A percentile compares a stretch with the other conserved stretches of the same genome.
phyloP scores from a whole-genome alignment of 2,888 invertebrate species.

The Lottia gigantea region DNA sequence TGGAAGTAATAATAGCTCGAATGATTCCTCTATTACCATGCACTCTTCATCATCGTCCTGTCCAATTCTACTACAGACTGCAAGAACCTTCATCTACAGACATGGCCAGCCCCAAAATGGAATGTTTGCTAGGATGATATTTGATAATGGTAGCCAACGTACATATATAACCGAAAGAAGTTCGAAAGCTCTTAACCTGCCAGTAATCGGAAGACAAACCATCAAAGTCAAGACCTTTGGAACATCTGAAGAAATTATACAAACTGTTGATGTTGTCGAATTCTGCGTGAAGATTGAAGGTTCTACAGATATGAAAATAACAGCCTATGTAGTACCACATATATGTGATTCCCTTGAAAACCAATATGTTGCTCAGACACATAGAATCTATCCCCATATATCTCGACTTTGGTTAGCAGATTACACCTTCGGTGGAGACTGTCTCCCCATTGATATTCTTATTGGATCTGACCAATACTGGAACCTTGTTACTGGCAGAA shows the following conservation, averaged over 20 bases:
- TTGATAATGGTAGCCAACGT: background rate
- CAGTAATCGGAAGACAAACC: background rate
- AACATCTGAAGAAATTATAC: background rate
- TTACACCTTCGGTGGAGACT: background rate
- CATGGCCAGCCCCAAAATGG: no score
- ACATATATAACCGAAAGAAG: background rate
- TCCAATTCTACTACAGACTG: no score
- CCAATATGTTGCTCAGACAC: background rate
- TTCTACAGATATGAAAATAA: background rate
- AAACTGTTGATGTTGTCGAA: background rate
- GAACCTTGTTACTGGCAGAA: background rate
- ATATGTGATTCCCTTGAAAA: background rate
- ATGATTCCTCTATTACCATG: no score
- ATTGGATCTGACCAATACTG: slow-evolving; percentile 4
- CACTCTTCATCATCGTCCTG: no score
- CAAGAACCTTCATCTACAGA: no score
- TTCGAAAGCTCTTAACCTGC: background rate
- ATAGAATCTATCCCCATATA: background rate
- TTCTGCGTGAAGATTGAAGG: background rate
- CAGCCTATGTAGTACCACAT: no score
- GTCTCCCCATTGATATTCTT: background rate
- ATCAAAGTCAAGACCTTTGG: background rate
- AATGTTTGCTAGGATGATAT: background rate
- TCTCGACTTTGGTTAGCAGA: background rate
- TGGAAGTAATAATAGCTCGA: no score